Evolutionary conservation across 2,888 invertebrate species (phyloP).

Genomic region (Drepana falcataria): DNA sequence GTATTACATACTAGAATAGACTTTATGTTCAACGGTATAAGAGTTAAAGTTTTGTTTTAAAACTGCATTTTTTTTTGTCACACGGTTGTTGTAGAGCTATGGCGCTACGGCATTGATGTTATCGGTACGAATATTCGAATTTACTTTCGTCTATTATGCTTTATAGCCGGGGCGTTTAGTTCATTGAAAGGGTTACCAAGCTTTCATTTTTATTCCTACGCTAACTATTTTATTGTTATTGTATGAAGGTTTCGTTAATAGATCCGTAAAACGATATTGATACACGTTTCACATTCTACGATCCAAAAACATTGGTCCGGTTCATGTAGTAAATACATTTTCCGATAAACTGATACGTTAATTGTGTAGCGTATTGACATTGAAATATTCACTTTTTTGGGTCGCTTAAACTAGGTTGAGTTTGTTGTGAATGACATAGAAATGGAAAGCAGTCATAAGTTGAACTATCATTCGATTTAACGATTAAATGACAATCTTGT

Average conservation of each 20-base stretch:
- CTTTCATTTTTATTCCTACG: conserved; percentile 35
- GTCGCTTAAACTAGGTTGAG: not conserved
- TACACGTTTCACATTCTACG: not conserved
- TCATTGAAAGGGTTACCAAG: conserved; percentile 10
- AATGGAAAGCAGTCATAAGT: not conserved
- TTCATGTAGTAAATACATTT: not conserved
- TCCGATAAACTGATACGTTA: not conserved
- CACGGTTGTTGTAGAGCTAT: conserved; percentile 17
- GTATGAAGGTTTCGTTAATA: conserved; percentile 1
- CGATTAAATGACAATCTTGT: no score
- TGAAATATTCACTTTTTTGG: not conserved
- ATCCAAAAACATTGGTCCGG: not conserved
- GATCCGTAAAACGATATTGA: not conserved
- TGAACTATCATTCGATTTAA: not conserved
- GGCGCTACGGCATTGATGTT: conserved; percentile 17
- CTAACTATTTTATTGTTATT: conserved; percentile 12
- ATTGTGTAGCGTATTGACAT: not conserved
- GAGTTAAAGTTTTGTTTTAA: not conserved
- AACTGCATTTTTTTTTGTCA: not conserved
- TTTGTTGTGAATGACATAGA: not conserved
- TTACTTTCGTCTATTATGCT: conserved; percentile 33
- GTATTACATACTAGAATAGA: conserved; percentile 17
- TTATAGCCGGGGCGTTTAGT: conserved; percentile 20
- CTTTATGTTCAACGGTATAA: conserved; percentile 10
- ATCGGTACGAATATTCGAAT: conserved; percentile 26